Evolutionary conservation across 2,113 vertebrate species (phyloP).

Genomic region (Agelaius phoeniceus): DNA sequence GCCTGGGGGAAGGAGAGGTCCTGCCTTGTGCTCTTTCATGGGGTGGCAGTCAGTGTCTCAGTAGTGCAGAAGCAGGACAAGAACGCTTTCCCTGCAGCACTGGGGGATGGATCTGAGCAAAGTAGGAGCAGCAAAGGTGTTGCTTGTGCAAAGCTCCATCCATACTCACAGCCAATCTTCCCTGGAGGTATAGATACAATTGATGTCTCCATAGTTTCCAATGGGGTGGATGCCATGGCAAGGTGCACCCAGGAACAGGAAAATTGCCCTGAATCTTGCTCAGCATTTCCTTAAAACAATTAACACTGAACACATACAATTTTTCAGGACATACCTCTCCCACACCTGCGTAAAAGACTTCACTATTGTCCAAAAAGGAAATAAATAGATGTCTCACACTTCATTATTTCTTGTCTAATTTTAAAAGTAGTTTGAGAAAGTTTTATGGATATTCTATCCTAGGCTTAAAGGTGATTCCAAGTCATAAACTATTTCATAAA

Average conservation of each 20-base stretch:
- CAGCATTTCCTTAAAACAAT: background rate
- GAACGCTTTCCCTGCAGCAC: accelerated
- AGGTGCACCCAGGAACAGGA: background rate
- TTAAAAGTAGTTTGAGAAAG: background rate
- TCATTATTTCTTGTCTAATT: background rate
- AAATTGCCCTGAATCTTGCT: background rate
- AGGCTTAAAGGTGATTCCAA: background rate
- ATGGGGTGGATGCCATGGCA: too few relatives aligned
- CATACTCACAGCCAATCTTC: background rate
- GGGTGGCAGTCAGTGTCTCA: background rate
- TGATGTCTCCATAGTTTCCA: background rate
- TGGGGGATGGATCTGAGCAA: background rate
- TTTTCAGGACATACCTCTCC: background rate
- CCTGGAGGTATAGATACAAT: background rate
- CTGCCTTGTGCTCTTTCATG: background rate
- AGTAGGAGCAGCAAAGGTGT: background rate
- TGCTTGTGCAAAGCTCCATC: background rate
- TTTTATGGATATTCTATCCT: background rate
- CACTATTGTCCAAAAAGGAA: background rate
- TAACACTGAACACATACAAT: background rate
- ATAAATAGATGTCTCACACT: background rate
- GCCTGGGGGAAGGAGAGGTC: background rate
- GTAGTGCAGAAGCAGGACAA: background rate
- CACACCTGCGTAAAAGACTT: background rate
- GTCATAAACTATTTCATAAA: background rate